These are phyloP conservation scores for Cheilosia pagana DNA, from an alignment of 2,888 invertebrate species.

Conservation along the genomic window DNA sequence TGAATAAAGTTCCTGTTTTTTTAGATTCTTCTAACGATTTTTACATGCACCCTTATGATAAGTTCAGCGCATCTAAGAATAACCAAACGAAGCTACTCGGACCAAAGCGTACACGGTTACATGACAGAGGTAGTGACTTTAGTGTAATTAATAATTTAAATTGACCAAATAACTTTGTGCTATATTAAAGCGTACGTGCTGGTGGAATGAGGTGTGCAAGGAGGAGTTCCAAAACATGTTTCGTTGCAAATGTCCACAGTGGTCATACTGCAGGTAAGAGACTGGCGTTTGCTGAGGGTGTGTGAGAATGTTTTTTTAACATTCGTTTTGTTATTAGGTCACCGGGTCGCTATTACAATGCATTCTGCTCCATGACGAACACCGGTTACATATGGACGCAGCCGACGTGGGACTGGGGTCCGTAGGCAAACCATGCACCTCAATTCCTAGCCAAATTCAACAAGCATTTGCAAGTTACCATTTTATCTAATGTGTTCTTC, in stretches of 20 bases:
- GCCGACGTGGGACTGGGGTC: slow-evolving; percentile 85
- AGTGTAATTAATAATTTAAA: slow-evolving; percentile 21
- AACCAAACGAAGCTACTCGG: slow-evolving; percentile 89
- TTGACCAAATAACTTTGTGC: slow-evolving; percentile 45
- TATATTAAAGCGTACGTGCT: slow-evolving; percentile 91
- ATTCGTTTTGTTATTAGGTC: slow-evolving; percentile 83
- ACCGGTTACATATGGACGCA: slow-evolving; percentile 96
- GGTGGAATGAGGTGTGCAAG: slow-evolving; percentile 97
- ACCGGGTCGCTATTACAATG: slow-evolving; percentile 95
- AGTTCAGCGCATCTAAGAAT: slow-evolving; percentile 80
- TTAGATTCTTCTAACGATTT: slow-evolving; percentile 76
- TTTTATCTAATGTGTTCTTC: slow-evolving; percentile 68
- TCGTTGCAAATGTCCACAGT: slow-evolving; percentile 93
- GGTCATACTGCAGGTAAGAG: slow-evolving; percentile 90
- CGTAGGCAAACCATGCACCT: slow-evolving; percentile 70
- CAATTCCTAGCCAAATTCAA: neutral
- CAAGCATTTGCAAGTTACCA: slow-evolving; percentile 28
- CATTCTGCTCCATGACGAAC: slow-evolving; percentile 94
- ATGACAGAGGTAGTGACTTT: slow-evolving; percentile 88
- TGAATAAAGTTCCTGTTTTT: slow-evolving; percentile 14
- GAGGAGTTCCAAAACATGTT: slow-evolving; percentile 95
- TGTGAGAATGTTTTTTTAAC: slow-evolving; percentile 18
- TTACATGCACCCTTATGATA: slow-evolving; percentile 75
- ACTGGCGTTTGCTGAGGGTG: too few relatives aligned
- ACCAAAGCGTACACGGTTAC: slow-evolving; percentile 92